Evolutionary conservation across 2,888 invertebrate species (phyloP).

Genomic region (Osedax frankpressi): DNA sequence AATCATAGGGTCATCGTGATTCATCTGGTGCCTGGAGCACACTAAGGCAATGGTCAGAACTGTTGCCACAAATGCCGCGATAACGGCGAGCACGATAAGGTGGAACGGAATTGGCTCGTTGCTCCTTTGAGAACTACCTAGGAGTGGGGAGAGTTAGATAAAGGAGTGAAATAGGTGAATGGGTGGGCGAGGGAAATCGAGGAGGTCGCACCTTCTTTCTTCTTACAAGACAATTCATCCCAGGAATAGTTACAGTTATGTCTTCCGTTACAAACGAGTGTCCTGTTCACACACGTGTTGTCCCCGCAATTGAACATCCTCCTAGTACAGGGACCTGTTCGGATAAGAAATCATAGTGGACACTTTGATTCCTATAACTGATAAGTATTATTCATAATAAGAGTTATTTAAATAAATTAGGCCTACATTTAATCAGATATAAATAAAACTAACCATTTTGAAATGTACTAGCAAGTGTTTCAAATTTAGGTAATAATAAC

Average conservation of each 20-base stretch:
- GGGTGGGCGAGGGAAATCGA: background rate
- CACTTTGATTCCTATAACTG: background rate
- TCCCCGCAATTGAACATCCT: slow-evolving; percentile 27
- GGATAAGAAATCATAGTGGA: background rate
- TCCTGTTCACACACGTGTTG: slow-evolving; percentile 28
- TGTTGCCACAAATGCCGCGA: background rate
- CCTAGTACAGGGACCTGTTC: slow-evolving; percentile 26
- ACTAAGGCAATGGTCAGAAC: background rate
- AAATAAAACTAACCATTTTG: background rate
- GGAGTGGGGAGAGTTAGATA: no score
- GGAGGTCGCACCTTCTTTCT: background rate
- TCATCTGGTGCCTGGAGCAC: background rate
- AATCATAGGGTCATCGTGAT: background rate
- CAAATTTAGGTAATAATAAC: background rate
- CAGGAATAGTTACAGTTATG: slow-evolving; percentile 34
- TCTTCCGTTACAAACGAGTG: slow-evolving; percentile 36
- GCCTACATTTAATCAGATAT: background rate
- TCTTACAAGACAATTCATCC: slow-evolving; percentile 31
- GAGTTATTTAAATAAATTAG: no score
- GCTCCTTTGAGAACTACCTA: no score
- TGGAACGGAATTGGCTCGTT: background rate
- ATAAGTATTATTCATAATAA: background rate
- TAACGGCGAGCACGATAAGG: background rate
- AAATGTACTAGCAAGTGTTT: background rate
- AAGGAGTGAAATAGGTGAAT: background rate